Evolutionary conservation across 2,113 vertebrate genomes (phyloP).

Genomic region (Mirounga angustirostris): DNA sequence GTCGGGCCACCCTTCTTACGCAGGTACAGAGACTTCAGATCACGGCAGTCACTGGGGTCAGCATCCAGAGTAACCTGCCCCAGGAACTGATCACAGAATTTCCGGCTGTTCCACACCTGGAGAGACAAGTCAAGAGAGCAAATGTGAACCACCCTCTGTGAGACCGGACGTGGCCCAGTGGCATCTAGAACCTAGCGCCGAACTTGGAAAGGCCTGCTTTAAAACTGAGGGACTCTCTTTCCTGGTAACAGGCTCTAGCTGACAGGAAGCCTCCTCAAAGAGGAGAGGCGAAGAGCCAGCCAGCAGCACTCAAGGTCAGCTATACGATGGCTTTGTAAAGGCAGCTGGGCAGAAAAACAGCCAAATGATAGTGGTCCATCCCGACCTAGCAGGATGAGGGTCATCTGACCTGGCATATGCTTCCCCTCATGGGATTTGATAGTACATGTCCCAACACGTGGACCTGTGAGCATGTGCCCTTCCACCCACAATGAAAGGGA

Average conservation of each 20-base stretch:
- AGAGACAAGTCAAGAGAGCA: conserved; percentile 28
- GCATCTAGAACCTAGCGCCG: not conserved
- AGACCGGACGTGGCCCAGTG: not conserved
- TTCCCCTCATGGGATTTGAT: not conserved
- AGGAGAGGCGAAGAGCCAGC: not conserved
- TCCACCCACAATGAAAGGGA: not conserved
- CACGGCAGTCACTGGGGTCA: conserved; percentile 84
- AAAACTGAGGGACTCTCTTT: not conserved
- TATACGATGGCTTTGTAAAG: not conserved
- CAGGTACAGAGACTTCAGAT: conserved; percentile 90
- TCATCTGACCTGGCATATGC: not conserved
- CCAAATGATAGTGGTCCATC: not conserved
- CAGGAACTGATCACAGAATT: conserved; percentile 91
- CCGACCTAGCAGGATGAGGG: not conserved
- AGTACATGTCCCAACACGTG: not conserved
- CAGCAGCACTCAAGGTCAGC: not conserved
- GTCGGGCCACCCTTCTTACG: conserved; percentile 85
- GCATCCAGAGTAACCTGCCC: conserved; percentile 93
- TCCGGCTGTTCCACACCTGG: conserved; percentile 94
- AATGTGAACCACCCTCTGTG: not conserved
- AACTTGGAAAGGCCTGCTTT: not conserved
- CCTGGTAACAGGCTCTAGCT: not conserved
- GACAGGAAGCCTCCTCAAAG: not conserved
- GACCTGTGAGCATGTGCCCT: not conserved
- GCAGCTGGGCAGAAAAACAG: not conserved